These are phyloP conservation scores for Coleophora flavipennella DNA, from an alignment of 2,888 invertebrate genomes.

Conservation along the genomic window DNA sequence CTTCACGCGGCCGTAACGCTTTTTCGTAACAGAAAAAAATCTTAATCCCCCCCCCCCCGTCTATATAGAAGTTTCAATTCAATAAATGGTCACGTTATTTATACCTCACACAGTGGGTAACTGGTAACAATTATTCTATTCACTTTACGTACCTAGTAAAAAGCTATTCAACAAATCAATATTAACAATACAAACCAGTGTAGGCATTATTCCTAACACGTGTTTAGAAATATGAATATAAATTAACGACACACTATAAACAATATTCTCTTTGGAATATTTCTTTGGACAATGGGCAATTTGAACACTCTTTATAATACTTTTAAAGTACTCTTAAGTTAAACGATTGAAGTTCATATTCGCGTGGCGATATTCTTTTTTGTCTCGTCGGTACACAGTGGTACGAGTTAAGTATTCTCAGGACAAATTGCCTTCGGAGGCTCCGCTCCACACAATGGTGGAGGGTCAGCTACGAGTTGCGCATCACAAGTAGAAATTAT, in stretches of 20 bases:
- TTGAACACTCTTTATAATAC: constrained; percentile 28
- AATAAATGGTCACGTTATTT: too few relatives aligned
- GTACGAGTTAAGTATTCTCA: constrained; percentile 42
- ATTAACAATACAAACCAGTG: constrained; percentile 13
- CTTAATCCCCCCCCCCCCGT: too few relatives aligned
- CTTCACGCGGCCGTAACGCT: too few relatives aligned
- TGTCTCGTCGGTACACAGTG: too few relatives aligned
- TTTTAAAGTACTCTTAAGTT: constrained; percentile 12
- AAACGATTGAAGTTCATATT: neutral
- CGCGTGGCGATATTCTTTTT: too few relatives aligned
- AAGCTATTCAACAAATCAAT: constrained; percentile 19
- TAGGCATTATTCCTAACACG: constrained; percentile 16
- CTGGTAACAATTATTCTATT: neutral
- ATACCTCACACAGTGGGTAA: neutral
- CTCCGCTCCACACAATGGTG: constrained; percentile 37
- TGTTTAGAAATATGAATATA: constrained; percentile 25
- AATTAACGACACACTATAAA: constrained; percentile 8
- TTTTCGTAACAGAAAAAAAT: too few relatives aligned
- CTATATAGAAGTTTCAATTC: too few relatives aligned
- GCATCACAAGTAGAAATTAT: constrained; percentile 26
- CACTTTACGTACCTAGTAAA: constrained; percentile 8
- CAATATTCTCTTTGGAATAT: constrained; percentile 20
- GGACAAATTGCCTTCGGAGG: constrained; percentile 51
- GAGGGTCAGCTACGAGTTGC: constrained; percentile 24
- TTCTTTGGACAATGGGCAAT: constrained; percentile 38